phyloP scores from a whole-genome alignment of 2,113 vertebrate species.

The Nannospalax galili region DNA sequence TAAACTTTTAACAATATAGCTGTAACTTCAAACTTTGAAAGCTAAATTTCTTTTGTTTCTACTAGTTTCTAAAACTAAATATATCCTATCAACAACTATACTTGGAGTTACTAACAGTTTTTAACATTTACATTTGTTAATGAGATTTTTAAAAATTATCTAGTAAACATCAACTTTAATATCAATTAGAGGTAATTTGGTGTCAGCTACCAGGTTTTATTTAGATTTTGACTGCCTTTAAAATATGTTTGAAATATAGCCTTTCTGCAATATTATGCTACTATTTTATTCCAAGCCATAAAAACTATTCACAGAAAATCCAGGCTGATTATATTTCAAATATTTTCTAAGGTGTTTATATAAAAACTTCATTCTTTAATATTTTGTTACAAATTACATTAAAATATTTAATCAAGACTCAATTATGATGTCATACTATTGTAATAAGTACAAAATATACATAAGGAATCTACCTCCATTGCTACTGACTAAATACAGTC shows the following conservation, averaged over 20 bases:
- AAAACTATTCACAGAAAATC: neutral
- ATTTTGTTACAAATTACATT: neutral
- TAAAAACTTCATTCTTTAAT: neutral
- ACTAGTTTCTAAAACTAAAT: neutral
- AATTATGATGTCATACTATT: neutral
- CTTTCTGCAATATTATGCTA: neutral
- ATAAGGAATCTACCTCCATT: neutral
- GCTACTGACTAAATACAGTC: neutral
- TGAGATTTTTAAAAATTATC: neutral
- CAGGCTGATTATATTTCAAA: neutral
- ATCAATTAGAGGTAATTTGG: neutral
- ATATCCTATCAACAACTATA: neutral
- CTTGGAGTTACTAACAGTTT: neutral
- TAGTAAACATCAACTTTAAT: neutral
- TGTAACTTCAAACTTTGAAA: neutral
- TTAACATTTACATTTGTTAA: neutral
- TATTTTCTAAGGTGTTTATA: neutral
- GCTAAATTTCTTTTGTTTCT: neutral
- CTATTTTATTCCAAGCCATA: neutral
- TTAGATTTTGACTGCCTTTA: neutral
- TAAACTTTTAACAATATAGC: neutral
- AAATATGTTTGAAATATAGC: neutral
- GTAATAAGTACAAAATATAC: neutral
- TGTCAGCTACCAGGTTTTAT: neutral
- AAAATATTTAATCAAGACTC: neutral